A percentile compares a stretch with the other conserved stretches of the same genome.
Evolutionary conservation across 2,113 vertebrate genomes (phyloP).

Genomic region (Butorides virescens): DNA sequence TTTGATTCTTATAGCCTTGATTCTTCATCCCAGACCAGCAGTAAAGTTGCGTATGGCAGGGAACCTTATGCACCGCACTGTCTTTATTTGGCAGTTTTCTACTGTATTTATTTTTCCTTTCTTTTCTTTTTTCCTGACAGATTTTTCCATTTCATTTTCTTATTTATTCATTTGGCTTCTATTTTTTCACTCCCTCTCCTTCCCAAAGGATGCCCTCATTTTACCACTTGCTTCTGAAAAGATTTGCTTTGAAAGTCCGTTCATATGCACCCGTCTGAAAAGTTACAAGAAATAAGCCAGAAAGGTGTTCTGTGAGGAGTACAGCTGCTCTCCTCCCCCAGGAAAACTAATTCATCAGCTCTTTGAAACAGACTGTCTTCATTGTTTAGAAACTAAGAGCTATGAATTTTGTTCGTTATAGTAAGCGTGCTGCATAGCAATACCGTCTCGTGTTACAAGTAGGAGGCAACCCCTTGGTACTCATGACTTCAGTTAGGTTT

Average conservation of each 20-base stretch:
- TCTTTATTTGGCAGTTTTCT: background rate
- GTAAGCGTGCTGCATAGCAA: background rate
- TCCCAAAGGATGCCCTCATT: background rate
- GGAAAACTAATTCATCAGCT: conserved; percentile 51
- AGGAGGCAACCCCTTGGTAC: background rate
- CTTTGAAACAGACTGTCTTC: conserved; percentile 50
- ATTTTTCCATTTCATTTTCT: background rate
- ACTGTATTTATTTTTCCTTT: background rate
- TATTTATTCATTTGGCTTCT: background rate
- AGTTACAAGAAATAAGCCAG: conserved; percentile 38
- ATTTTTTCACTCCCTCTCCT: background rate
- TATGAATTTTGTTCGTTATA: background rate
- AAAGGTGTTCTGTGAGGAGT: conserved; percentile 7
- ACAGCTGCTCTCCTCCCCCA: conserved; percentile 38
- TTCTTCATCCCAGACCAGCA: background rate
- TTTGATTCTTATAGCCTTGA: background rate
- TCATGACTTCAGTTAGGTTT: background rate
- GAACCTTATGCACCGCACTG: background rate
- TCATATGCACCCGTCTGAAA: background rate
- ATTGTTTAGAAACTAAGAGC: conserved; percentile 40
- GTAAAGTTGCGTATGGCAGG: background rate
- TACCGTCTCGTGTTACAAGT: background rate
- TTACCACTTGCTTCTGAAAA: background rate
- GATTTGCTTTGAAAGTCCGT: background rate
- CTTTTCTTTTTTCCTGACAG: background rate